Base-by-base conservation (phyloP, 2,113 vertebrate genomes). In the Varanus salvator region DNA sequence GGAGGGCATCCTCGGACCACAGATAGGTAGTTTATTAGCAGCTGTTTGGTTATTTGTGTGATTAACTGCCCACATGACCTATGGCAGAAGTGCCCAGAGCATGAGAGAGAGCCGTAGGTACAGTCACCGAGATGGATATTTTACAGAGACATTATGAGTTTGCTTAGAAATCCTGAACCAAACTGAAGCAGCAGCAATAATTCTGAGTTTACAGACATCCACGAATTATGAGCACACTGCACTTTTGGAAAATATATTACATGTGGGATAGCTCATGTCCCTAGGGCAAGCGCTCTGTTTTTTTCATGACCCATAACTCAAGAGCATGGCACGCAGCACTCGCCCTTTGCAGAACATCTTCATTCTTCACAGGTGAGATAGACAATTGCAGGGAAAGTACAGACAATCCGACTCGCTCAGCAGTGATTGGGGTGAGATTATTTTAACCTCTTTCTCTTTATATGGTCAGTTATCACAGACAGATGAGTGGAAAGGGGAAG, bases 161-260 rank as follows among this genome's bases (percentile, higher is more conserved):
- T 93, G 80, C 76, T 93, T 80, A 92, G 93, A 96, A 95, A 93
- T 89, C 86, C 90, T 90, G 91, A 94, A 89, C 34, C 15, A 80
- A 90, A 90, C 89, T 87, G 44, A 82, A 93, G 80, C 60, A 92
- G 54, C 21, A 64, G 93, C 9, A 90, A 94, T 94, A 96, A 94
- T 93, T 96, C 89, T 87, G 92, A 94, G 89, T 96, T 97, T 96
- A 97, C 89, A 96, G 96, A 95, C 94, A 95, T 90, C 91, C 90
- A 93, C 93, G 95, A 96, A 95, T 93, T 94, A 96, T 94, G 94
- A 96, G 71, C 91, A 95, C 84, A 94, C 93, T 96, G 91, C 89
- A 94, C 86, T 95, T 97, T 92, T 90, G 77, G 93, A 95, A 96
- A 97, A 97, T 94, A 95, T 95, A 95, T 97, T 96, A 93, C 87